phyloP scores from a whole-genome alignment of 2,113 vertebrate species.

The Sphyrna mokarran region DNA sequence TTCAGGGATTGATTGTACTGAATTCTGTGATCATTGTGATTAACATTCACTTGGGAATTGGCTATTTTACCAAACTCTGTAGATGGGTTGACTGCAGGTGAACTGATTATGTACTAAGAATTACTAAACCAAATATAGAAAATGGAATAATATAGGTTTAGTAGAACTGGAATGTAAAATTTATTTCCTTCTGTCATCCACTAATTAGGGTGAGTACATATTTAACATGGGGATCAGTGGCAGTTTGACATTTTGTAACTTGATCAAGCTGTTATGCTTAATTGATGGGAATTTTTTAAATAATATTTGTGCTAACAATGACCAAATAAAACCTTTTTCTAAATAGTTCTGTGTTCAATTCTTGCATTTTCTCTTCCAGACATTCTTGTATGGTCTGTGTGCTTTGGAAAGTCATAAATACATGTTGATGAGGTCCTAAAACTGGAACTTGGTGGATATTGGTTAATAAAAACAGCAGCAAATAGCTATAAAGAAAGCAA shows the following conservation, averaged over 20 bases:
- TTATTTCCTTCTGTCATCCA: neutral
- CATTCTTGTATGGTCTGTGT: neutral
- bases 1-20: neutral
- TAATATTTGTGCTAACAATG: constrained; percentile 23
- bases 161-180: neutral
- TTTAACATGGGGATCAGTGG: neutral
- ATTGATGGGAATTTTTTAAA: neutral
- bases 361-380: neutral
- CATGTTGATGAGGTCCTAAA: neutral
- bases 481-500: neutral
- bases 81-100: neutral
- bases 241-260: constrained; percentile 3
- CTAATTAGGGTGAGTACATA: neutral
- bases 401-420: neutral
- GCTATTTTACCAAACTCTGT: constrained; percentile 2
- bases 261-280: neutral
- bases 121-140: constrained; percentile 2
- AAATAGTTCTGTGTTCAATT: neutral
- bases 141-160: neutral
- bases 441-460: neutral
- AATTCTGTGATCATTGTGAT: constrained; percentile 10
- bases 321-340: neutral
- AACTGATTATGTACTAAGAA: neutral
- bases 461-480: neutral
- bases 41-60: neutral